Base-by-base conservation (phyloP, 2,113 vertebrate species). In the Platanista minor region DNA sequence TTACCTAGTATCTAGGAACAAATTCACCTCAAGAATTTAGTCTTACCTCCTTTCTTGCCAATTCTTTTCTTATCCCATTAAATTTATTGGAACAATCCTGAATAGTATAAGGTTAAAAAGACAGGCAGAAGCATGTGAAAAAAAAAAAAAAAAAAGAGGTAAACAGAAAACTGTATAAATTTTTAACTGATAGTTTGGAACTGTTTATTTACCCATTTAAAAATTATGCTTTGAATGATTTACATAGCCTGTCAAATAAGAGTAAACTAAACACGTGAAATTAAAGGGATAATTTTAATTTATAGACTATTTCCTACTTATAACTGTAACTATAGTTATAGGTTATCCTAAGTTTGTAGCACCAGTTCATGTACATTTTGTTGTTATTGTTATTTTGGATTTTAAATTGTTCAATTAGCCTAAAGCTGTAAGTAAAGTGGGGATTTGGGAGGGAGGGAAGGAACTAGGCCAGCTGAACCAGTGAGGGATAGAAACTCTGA, bases 61-160 rank as follows among this genome's bases (percentile, higher is more conserved):
- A 98, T 98, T 98, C 97, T 98, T 97, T 98, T 98, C 98, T 98
- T 97, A 98, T 98, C 94, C 97, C 96, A 98, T 98, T 98, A 98
- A 98, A 98, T 97, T 98, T 99, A 99, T 95, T 98, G 95, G 97
- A 98, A 99, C 98, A 98, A 98, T 98, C 98, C 98, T 98, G 98
- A 98, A 98, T 97, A 98, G 97, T 97, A 95, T 98, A 98, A 98
- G 96, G 94, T 98, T 98, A 98, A 98, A 97, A 99, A 98, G 98
- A 98, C 92, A 98, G 97, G 98, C 97, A 99, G 98, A 98, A 98
- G 96, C 98, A 98, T 98, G 96, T 98, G 98, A 98, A 98, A 95
- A 83, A 93, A 66, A 91, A 62, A 80, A 75, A 90, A 81, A 77
- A 90, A 89, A 98, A 97, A 98, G 96, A 98, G 97, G 97, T 97